phyloP scores from a whole-genome alignment of 2,113 vertebrate species.

The Melanotaenia duboulayi region DNA sequence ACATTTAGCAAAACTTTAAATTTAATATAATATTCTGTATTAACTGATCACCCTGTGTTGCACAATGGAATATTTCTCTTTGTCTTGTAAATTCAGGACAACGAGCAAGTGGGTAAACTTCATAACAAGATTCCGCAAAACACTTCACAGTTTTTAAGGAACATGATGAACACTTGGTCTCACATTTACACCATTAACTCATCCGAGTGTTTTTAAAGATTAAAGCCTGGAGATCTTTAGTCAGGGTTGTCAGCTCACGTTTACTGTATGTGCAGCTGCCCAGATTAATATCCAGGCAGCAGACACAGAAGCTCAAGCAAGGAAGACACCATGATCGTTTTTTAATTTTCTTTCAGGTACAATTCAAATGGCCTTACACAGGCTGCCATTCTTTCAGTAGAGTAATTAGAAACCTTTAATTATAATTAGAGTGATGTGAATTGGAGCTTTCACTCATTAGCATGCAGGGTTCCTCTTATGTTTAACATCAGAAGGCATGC shows the following conservation, averaged over 20 bases:
- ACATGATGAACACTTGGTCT: constrained; percentile 59
- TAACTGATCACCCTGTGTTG: not conserved
- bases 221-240: constrained; percentile 62
- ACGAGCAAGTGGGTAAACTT: not conserved
- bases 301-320: constrained; percentile 43
- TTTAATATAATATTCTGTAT: too few relatives aligned
- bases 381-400: constrained; percentile 68
- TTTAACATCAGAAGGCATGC: constrained; percentile 59
- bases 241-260: constrained; percentile 72
- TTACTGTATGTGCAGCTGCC: constrained; percentile 60
- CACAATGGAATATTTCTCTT: not conserved
- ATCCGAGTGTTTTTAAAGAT: constrained; percentile 68
- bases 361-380: constrained; percentile 61
- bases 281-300: constrained; percentile 48
- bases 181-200: constrained; percentile 68
- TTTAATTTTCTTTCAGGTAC: constrained; percentile 74
- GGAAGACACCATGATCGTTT: constrained; percentile 55
- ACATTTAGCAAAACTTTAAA: too few relatives aligned
- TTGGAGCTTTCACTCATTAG: constrained; percentile 71
- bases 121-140: not conserved
- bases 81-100: not conserved
- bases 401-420: constrained; percentile 75
- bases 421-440: constrained; percentile 74
- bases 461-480: constrained; percentile 63
- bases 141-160: not conserved